Evolutionary conservation across 2,888 invertebrate species (phyloP).

Genomic region (Campopleginae sp.): DNA sequence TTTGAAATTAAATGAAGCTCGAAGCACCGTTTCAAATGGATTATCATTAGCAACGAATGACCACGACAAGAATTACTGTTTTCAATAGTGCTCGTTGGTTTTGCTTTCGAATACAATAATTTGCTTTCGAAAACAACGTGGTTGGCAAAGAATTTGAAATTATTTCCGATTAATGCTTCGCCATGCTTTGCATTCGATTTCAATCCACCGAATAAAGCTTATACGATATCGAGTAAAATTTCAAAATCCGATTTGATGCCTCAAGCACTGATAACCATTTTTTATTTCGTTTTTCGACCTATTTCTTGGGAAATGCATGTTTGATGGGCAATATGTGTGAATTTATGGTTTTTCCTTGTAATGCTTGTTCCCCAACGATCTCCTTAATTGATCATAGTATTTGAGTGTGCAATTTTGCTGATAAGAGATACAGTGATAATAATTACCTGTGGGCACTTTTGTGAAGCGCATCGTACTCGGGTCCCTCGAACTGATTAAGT

Average conservation of each 20-base stretch:
- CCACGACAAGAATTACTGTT: not conserved
- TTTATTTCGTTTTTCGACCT: not conserved
- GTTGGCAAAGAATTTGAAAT: not conserved
- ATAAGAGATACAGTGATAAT: not conserved
- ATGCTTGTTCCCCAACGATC: not conserved
- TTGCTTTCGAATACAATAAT: not conserved
- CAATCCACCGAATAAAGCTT: too few species aligned
- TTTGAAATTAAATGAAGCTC: not conserved
- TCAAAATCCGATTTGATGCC: not conserved
- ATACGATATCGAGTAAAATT: not conserved
- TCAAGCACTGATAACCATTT: not conserved
- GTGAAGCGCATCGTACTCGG: conserved; percentile 89
- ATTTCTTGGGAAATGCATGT: not conserved
- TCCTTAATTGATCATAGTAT: not conserved
- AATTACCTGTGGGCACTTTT: conserved; percentile 87
- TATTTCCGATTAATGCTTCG: too few species aligned
- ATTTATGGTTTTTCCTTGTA: not conserved
- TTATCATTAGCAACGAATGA: not conserved
- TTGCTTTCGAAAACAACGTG: too few species aligned
- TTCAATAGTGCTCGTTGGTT: conserved; percentile 3
- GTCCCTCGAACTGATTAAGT: conserved; percentile 90
- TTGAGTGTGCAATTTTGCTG: not conserved
- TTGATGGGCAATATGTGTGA: not conserved
- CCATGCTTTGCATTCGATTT: too few species aligned
- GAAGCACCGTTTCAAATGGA: not conserved